These are phyloP conservation scores for Esox lucius DNA, from an alignment of 2,797 vertebrate species.

Conservation along the genomic window DNA sequence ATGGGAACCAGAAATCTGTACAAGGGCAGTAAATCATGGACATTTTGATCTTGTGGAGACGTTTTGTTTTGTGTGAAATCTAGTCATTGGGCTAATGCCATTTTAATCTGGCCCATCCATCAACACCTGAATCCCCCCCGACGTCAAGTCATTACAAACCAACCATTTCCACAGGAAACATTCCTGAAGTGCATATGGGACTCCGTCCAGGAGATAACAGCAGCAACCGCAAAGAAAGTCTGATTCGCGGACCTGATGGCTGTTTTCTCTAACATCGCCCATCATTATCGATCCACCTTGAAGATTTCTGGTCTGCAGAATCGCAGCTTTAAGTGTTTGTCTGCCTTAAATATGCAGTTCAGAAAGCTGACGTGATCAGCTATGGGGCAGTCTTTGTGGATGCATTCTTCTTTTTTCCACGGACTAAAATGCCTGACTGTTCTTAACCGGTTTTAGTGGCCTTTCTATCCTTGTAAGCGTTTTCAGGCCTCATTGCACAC, in stretches of 20 bases:
- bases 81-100: not conserved
- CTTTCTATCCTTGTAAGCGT: slow-evolving; percentile 15
- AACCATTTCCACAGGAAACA: not conserved
- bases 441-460: slow-evolving; percentile 48
- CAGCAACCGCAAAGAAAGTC: slow-evolving; percentile 7
- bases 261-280: not conserved
- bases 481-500: slow-evolving; percentile 53
- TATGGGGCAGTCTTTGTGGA: not conserved
- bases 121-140: not conserved
- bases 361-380: not conserved
- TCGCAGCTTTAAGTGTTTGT: not conserved
- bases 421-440: slow-evolving; percentile 32
- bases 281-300: not conserved
- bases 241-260: slow-evolving; percentile 31
- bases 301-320: not conserved
- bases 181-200: not conserved
- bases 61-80: not conserved
- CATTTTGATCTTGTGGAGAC: too few relatives aligned
- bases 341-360: not conserved
- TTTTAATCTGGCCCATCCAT: not conserved
- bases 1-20: too few relatives aligned
- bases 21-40: too few relatives aligned
- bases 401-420: slow-evolving; percentile 7
- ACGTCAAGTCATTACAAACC: not conserved
- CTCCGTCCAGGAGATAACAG: slow-evolving; percentile 16